Base-by-base conservation (phyloP, 2,888 invertebrate genomes). In the Artemia sp. region DNA sequence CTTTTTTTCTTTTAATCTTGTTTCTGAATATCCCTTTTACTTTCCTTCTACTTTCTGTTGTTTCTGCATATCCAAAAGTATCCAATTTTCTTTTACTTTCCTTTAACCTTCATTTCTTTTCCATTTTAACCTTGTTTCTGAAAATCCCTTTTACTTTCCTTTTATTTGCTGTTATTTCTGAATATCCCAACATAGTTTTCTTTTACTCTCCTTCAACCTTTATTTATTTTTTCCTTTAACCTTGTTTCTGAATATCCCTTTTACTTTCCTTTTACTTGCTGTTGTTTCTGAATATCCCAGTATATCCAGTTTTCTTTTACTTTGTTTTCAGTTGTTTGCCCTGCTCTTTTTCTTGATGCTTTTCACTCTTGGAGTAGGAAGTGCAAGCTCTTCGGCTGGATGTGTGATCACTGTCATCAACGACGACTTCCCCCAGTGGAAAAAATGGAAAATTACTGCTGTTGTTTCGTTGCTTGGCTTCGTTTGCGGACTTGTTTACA, bases 291-390 rank as follows among this genome's bases (percentile, higher is more conserved):
- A 67, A 67, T 14, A 19, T 38, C 24, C 8, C 9, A 11, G 10
- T 19, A 51, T 68, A n/a, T 58, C 68, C 8, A 67, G 8, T 19
- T 10, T 71, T 51, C 9, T 50, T 12, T 70, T 67, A 52, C 19
- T 70, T 68, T 68, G 9, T 73, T 52, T 73, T 8, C 76, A 82
- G 81, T 74, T 82, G 66, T 83, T 83, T 76, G 80, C 83, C 0
- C 81, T 82, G 1, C 73, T 83, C 8, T 83, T 83, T 76, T 83
- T 83, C 74, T 75, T 82, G 1, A 83, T 83, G 83, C 75, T 83
- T 68, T 82, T 82, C 74, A 81, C 82, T 0, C 75, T 83, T 58
- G 83, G 83, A 51, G 78, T 83, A 52, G 83, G 83, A 10, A 81
- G 81, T 51, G 82, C 81, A 67, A 79, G 81, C 51, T 80, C 80